Conservation (phyloP, 2,113 vertebrate genomes). For the Ceuthmochares aereus region DNA sequence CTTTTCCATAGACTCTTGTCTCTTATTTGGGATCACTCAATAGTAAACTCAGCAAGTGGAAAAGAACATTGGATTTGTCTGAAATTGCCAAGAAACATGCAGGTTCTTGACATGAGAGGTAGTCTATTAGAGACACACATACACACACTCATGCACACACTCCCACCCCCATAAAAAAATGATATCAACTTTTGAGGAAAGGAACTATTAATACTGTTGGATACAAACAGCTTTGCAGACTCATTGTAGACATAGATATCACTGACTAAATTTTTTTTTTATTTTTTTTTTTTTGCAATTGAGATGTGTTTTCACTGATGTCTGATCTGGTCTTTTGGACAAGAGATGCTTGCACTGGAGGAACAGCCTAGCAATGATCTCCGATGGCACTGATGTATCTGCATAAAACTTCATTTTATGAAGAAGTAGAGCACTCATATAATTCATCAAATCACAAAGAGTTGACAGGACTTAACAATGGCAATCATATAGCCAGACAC, state of each 20-base stretch:
- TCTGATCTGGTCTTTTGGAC: background rate
- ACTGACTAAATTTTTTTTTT: background rate
- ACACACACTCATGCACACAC: background rate
- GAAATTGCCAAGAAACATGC: slow-evolving; percentile 35
- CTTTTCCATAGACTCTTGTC: slow-evolving; percentile 28
- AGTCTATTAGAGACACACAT: background rate
- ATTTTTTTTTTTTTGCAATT: background rate
- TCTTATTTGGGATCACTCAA: slow-evolving; percentile 61
- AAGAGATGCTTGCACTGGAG: background rate
- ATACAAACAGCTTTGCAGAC: background rate
- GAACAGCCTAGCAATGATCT: background rate
- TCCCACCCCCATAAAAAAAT: background rate
- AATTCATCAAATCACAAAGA: slow-evolving; percentile 36
- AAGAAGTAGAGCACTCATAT: background rate
- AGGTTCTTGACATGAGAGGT: background rate
- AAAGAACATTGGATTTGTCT: slow-evolving; percentile 25
- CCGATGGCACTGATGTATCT: background rate
- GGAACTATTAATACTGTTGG: background rate
- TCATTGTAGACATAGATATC: background rate
- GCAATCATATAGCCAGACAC: slow-evolving; percentile 12
- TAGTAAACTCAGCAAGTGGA: slow-evolving; percentile 53
- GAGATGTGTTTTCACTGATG: background rate
- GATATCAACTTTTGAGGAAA: background rate
- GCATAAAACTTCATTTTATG: slow-evolving; percentile 16
- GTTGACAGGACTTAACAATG: background rate